These are phyloP conservation scores for Phodopus roborovskii DNA, from an alignment of 2,113 vertebrate species.

Conservation along the genomic window DNA sequence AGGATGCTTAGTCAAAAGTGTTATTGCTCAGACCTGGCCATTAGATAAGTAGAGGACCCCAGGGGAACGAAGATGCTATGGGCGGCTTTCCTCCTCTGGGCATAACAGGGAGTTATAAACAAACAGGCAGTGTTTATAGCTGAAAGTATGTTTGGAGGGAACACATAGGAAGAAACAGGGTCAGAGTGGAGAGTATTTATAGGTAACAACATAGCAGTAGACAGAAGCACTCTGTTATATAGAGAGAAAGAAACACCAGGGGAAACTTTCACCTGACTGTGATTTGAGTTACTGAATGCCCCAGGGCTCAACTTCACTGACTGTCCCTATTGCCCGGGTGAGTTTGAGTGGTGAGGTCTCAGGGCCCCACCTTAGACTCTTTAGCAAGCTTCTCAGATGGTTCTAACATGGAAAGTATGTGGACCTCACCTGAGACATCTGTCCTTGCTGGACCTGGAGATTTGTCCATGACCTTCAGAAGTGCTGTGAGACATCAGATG, in stretches of 20 bases:
- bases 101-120: background rate
- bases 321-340: background rate
- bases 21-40: background rate
- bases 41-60: background rate
- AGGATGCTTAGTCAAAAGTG: background rate
- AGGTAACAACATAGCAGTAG: background rate
- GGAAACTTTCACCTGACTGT: background rate
- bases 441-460: too few species aligned
- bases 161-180: background rate
- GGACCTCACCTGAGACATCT: background rate
- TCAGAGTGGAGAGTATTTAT: background rate
- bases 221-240: background rate
- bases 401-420: background rate
- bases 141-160: background rate
- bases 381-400: background rate
- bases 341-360: background rate
- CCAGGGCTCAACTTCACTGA: constrained; percentile 1
- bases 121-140: background rate
- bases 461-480: too few species aligned
- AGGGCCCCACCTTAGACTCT: background rate
- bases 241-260: background rate
- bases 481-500: background rate
- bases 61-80: background rate
- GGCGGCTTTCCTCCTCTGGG: background rate
- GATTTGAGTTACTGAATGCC: background rate